Base-by-base conservation (phyloP, 2,113 vertebrate species). In the Hippolais icterina region DNA sequence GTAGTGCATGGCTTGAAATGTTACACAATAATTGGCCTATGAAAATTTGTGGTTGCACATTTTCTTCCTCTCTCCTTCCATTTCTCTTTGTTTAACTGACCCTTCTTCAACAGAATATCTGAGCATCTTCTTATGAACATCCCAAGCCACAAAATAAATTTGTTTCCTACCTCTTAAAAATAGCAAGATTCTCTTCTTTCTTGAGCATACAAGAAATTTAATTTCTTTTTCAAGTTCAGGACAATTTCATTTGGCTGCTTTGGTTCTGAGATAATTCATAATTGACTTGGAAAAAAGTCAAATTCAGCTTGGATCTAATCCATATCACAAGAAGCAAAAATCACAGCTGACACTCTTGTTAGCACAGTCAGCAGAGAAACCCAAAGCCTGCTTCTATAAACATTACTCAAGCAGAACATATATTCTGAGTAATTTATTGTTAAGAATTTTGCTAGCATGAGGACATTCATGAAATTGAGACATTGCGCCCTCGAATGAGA, bases 271-370 rank as follows among this genome's bases (percentile, higher is more conserved):
- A 90, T 94, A 95, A 88, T 92, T 95, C 79, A 46, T 95, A 97
- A 96, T 72, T 95, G 92, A 68, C 85, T 96, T 96, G 95, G 94
- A 93, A 97, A 94, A 96, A 96, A 79, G 52, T 89, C 94, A 95
- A 79, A 94, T 71, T 88, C 70, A 77, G 49, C 90, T 96, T 95
- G 96, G 90, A 93, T 90, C 35, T 84, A 82, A 87, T 93, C 92
- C 96, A 95, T 79, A 81, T 76, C 78, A 80, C 66, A 90, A 85
- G 82, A 96, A 92, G 49, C 52, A 88, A 91, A 91, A 94, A 96
- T 92, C 85, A 92, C 82, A 97, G 92, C 92, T 97, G 96, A 95
- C 87, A 75, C 63, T 91, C 75, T 88, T 83, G 75, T 85, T 92
- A 93, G 88, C 88, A 72, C 50, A 88, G 85, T 85, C 92, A 95